Evolutionary conservation across 2,888 invertebrate genomes (phyloP), one percentile per base, ranked within the genome.

Genomic region (Diaperis boleti): DNA sequence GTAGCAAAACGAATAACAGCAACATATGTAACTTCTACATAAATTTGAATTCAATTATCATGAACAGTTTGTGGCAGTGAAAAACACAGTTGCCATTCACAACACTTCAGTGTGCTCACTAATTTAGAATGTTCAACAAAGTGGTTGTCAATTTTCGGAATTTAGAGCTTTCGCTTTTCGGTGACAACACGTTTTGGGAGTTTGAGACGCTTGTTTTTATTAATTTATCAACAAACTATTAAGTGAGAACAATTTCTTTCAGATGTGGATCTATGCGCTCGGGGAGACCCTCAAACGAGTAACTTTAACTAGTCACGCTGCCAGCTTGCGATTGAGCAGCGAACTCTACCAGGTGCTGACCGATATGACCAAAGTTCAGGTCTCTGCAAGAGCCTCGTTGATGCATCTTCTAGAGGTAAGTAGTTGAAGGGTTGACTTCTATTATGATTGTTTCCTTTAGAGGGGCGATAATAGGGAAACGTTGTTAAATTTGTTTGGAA

Each of bases 201-300:
- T n/a, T n/a, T n/a, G n/a, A n/a, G n/a, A n/a, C n/a, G n/a, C n/a
- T n/a, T n/a, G n/a, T n/a, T n/a, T n/a, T n/a, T n/a, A n/a, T n/a
- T n/a, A n/a, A n/a, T n/a, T n/a, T n/a, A n/a, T n/a, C n/a, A n/a
- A n/a, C n/a, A n/a, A n/a, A n/a, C n/a, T n/a, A n/a, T n/a, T n/a
- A n/a, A n/a, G n/a, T n/a, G 14, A 41, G n/a, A 14, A 26, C 22
- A 11, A 26, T n/a, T 22, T 65, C 69, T 82, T 82, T 56, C 81
- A 87, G 86, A 87, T 87, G 86, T 86, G 86, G 86, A 86, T 87
- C 74, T 86, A 83, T 74, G 85, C 85, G 49, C 75, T 87, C 69
- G 87, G 87, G 22, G 82, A 84, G 68, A 85, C 86, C 18, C 76
- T 87, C 73, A 81, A 84, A 75, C 82, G 84, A 71, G 84, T 84